Evolutionary conservation across 2,113 vertebrate genomes (phyloP).

Genomic region (Mystacornis crossleyi): DNA sequence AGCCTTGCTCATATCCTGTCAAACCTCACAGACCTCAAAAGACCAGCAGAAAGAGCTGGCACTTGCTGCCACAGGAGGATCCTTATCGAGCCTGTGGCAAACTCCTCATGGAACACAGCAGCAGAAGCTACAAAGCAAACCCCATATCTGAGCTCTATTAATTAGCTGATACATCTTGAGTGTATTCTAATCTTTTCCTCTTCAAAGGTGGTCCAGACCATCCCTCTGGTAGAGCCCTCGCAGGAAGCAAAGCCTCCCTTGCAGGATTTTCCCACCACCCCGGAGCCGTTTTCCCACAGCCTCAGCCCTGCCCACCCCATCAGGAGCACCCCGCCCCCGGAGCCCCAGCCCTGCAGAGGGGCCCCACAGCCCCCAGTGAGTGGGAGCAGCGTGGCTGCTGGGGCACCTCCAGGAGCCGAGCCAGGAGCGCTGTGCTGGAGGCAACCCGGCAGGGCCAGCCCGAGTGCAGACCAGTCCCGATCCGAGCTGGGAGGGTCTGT

Average conservation of each 20-base stretch:
- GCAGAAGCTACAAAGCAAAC: neutral
- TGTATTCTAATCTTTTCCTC: neutral
- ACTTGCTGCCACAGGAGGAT: neutral
- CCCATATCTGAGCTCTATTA: neutral
- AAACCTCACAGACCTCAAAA: slow-evolving; percentile 4
- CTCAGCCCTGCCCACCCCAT: neutral
- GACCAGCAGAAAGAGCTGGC: neutral
- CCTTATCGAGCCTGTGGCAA: neutral
- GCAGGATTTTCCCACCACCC: neutral
- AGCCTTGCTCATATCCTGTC: slow-evolving; percentile 3
- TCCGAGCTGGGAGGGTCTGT: neutral
- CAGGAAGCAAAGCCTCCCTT: neutral
- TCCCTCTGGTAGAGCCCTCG: neutral
- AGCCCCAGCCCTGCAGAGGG: neutral
- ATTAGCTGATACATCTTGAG: neutral
- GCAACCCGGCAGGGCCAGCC: neutral
- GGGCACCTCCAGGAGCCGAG: neutral
- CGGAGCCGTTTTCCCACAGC: neutral
- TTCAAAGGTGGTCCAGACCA: neutral
- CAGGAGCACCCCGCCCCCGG: neutral
- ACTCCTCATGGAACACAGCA: neutral
- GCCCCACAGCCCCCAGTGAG: neutral
- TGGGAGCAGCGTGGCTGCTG: neutral
- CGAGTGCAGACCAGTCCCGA: neutral
- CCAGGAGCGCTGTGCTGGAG: neutral